These are phyloP conservation scores for Axea sp. DNA, from an alignment of 2,888 invertebrate genomes.

Conservation along the genomic window DNA sequence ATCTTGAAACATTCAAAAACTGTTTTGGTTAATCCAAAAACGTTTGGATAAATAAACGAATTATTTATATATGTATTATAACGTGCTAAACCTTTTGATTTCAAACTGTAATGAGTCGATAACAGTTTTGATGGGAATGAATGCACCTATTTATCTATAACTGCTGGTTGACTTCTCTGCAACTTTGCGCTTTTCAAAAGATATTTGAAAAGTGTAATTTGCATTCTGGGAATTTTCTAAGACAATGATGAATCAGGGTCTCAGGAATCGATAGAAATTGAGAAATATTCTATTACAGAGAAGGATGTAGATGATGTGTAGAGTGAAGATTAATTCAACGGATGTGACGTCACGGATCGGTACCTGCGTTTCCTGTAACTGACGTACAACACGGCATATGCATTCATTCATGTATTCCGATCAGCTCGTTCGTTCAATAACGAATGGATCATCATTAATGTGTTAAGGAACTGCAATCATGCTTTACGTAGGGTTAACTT, in stretches of 20 bases:
- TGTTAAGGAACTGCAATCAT: constrained; percentile 4
- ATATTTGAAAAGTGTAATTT: no score
- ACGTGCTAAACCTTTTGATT: constrained; percentile 26
- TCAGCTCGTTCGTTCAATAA: constrained; percentile 32
- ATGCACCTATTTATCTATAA: constrained; percentile 26
- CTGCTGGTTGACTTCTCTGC: no score
- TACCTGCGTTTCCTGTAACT: constrained; percentile 66
- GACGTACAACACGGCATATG: constrained; percentile 37
- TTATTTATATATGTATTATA: no score
- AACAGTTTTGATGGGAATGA: constrained; percentile 26
- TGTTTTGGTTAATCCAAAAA: no score
- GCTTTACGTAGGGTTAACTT: no score
- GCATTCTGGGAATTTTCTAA: constrained; percentile 15
- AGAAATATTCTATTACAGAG: constrained; percentile 9
- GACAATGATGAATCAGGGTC: not conserved
- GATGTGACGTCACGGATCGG: constrained; percentile 72
- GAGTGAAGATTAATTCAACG: constrained; percentile 69
- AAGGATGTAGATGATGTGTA: constrained; percentile 36
- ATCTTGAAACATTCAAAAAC: no score
- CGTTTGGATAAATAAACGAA: no score
- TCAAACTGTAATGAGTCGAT: no score
- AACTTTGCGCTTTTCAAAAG: no score
- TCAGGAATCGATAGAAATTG: constrained; percentile 32
- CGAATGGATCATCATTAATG: constrained; percentile 29
- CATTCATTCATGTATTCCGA: constrained; percentile 62